These are phyloP conservation scores for Noctilio leporinus DNA, from an alignment of 2,113 vertebrate species.

Conservation along the genomic window DNA sequence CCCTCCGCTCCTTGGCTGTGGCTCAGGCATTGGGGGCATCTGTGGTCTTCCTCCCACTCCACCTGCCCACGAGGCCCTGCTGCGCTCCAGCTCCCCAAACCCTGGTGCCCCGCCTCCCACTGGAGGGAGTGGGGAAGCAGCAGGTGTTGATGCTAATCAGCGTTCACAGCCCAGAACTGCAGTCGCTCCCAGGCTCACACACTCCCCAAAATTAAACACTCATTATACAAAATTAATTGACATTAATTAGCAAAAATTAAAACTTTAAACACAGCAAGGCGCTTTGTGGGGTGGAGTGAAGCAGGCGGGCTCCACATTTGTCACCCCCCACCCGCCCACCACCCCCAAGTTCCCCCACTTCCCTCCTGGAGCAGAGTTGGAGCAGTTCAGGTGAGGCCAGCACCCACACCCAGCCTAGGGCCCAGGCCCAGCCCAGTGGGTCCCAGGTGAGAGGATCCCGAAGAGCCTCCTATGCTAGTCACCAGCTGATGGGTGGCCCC, in stretches of 20 bases:
- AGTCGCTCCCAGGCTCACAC: constrained; percentile 79
- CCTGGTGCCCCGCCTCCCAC: constrained; percentile 44
- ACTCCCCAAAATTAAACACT: constrained; percentile 85
- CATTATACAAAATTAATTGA: constrained; percentile 85
- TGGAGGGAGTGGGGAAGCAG: constrained; percentile 77
- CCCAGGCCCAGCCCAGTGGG: background rate
- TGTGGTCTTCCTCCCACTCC: constrained; percentile 53
- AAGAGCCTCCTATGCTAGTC: background rate
- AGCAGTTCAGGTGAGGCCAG: constrained; percentile 21
- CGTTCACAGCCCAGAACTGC: constrained; percentile 80
- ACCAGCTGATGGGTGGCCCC: background rate
- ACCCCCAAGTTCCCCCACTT: constrained; percentile 42
- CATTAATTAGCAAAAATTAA: constrained; percentile 85
- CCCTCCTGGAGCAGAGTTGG: background rate
- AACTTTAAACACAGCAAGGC: constrained; percentile 78
- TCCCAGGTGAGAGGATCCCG: background rate
- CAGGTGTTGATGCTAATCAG: constrained; percentile 84
- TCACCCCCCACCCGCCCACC: constrained; percentile 54
- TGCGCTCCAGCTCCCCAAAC: constrained; percentile 62
- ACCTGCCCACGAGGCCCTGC: constrained; percentile 60
- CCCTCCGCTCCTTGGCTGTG: background rate
- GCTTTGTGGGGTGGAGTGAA: constrained; percentile 69
- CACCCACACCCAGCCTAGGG: background rate
- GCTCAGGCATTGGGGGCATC: constrained; percentile 48
- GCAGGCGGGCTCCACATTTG: constrained; percentile 64